A percentile compares a stretch with the other conserved stretches of the same genome.
phyloP scores from a whole-genome alignment of 2,113 vertebrate species.

The Takifugu bimaculatus region DNA sequence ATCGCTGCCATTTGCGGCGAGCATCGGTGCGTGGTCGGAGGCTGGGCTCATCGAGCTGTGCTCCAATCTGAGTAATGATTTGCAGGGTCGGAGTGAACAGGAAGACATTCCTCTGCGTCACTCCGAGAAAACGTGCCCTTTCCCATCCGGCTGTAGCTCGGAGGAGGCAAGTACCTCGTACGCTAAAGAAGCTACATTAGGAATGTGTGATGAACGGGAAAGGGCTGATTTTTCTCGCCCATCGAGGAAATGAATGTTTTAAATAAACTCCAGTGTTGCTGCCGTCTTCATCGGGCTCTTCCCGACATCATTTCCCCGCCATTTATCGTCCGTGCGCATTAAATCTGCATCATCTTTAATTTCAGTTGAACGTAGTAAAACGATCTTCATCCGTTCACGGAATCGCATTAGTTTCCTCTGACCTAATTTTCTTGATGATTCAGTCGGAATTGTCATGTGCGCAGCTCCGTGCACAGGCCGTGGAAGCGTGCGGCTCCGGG shows the following conservation, averaged over 20 bases:
- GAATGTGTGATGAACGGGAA: constrained; percentile 6
- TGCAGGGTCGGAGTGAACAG: constrained; percentile 34
- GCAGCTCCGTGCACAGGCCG: neutral
- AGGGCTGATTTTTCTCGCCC: neutral
- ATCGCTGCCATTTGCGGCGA: constrained; percentile 39
- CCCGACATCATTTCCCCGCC: neutral
- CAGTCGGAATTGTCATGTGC: constrained; percentile 7
- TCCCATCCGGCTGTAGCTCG: constrained; percentile 2
- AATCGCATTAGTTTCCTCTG: constrained; percentile 36
- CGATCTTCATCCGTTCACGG: constrained; percentile 16
- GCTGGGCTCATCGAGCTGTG: constrained; percentile 48
- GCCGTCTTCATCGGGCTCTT: constrained; percentile 1
- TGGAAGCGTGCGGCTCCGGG: no score
- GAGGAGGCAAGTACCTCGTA: neutral
- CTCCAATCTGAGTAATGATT: constrained; percentile 61
- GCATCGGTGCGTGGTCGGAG: constrained; percentile 31
- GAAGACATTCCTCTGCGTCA: constrained; percentile 40
- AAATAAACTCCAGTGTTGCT: neutral
- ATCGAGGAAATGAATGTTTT: neutral
- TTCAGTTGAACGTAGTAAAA: constrained; percentile 17
- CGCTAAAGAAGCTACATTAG: constrained; percentile 3
- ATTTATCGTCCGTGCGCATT: constrained; percentile 7
- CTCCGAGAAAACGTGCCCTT: constrained; percentile 45
- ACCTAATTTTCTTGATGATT: constrained; percentile 31
- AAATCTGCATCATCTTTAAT: constrained; percentile 3